Evolutionary conservation across 1,140 invertebrate genomes (phyloP), one percentile per base, ranked within the genome.

Genomic region (Heliconius hewitsoni): DNA sequence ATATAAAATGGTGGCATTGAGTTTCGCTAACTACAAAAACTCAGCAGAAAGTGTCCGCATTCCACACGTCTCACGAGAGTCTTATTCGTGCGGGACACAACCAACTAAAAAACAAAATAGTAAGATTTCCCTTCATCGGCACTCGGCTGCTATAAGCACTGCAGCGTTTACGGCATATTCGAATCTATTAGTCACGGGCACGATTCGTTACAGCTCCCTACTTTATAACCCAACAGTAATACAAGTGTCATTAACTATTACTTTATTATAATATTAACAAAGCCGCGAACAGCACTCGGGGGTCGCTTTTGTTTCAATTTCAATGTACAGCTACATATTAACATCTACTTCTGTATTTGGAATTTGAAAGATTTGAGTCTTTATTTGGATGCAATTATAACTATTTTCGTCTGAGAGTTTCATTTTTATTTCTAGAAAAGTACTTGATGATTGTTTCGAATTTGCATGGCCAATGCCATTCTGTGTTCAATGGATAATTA

Each of bases 181-280:
- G n/a, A 55, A 80, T 73, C 74, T 80, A 73, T 76, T 76, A 76
- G 74, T 73, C 52, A 73, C 73, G 71, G 79, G 74, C 74, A 77
- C 27, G 83, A 88, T 91, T 91, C 86, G 90, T 88, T 85, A 88
- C 84, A 85, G 83, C 81, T 85, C 82, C 82, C 81, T 82, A 83
- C 84, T 91, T 90, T 89, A 91, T 90, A 88, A 78, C 84, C 84
- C 85, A 81, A 78, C 73, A 84, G 83, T 89, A 88, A 87, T 86
- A 87, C 81, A 84, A 93, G 91, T 90, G 84, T 90, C 90, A 85
- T 93, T 91, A 92, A 88, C 83, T 87, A 89, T 90, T 89, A 90
- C 85, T 91, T 89, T 86, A 92, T 92, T 92, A 91, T 90, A 85
- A 87, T 83, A 89, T 89, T 89, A 90, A 92, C 90, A 91, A 93